Base-by-base conservation (phyloP, 1,140 invertebrate species). In the Drosophila sp. region DNA sequence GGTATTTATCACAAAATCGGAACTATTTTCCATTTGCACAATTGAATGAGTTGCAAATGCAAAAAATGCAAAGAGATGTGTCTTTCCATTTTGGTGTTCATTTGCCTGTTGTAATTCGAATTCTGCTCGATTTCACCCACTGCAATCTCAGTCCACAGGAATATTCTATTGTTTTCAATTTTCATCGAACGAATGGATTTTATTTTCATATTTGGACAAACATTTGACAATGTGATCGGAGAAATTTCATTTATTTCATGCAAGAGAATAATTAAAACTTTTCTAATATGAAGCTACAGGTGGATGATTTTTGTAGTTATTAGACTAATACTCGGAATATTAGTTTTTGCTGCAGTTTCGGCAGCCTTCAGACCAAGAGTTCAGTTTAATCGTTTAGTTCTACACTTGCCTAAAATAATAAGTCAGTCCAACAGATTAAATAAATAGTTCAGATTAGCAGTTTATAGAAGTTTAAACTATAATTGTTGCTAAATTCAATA, bases 1-100 rank as follows among this genome's bases (percentile, higher is more conserved):
- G 68, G 38, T 75, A 76, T 76, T 80, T 74, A 78, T 80, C 56
- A 67, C 50, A 76, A 79, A 70, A 87, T 87, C 83, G 67, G 62
- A 72, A 62, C 81, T 73, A 38, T 38, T 76, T 86, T 87, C 66
- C 64, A 87, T 82, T 86, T 87, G 66, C 64, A 82, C 75, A 86
- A 81, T 81, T 70, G 75, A 86, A 76, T 87, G 83, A 73, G 56
- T 77, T 50, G 50, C 32, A 17, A 57, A 56, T 32, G 17, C 25
- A 57, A 4, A 17, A 54, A 33, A 33, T 41, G 29, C 35, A 55
- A 38, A 60, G 32, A 33, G 25, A 40, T 5, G 40, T n/a, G n/a
- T 17, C 55, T 47, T 41, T 66, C 8, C 40, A 29, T 50, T 44
- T 41, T 4, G 4, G 25, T 41, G 54, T 76, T 74, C 72, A 74